These are phyloP conservation scores for Xestoiulus laeticollis DNA, from an alignment of 2,888 invertebrate species.

Conservation along the genomic window DNA sequence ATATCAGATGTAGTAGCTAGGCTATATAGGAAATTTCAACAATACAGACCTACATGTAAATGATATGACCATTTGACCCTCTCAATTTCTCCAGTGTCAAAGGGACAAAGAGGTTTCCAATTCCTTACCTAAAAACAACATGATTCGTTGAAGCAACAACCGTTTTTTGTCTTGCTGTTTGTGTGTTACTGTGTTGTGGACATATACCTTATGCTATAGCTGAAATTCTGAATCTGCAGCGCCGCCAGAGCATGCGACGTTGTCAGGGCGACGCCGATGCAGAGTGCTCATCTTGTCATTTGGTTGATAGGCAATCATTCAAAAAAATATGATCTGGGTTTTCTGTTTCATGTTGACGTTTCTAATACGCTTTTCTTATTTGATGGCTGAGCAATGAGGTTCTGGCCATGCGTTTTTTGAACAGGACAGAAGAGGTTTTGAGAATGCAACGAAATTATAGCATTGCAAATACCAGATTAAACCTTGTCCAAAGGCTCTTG, in stretches of 20 bases:
- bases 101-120: not conserved
- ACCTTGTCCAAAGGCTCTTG: not conserved
- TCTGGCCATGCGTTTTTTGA: not conserved
- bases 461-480: not conserved
- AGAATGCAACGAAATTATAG: not conserved
- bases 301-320: conserved; percentile 23
- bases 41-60: no score
- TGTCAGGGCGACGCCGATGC: conserved; percentile 32
- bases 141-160: not conserved
- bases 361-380: not conserved
- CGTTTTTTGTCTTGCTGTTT: not conserved
- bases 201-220: not conserved
- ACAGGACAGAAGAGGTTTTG: not conserved
- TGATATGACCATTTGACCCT: no score
- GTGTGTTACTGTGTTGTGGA: not conserved
- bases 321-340: not conserved
- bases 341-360: conserved; percentile 38
- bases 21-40: no score
- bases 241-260: not conserved
- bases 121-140: not conserved
- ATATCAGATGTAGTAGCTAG: no score
- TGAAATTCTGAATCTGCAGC: not conserved
- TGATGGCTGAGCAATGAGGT: not conserved
- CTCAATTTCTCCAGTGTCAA: no score
- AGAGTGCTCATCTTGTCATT: conserved; percentile 18